These are phyloP conservation scores for Capitella teleta DNA, from an alignment of 1,140 invertebrate species.

Conservation along the genomic window DNA sequence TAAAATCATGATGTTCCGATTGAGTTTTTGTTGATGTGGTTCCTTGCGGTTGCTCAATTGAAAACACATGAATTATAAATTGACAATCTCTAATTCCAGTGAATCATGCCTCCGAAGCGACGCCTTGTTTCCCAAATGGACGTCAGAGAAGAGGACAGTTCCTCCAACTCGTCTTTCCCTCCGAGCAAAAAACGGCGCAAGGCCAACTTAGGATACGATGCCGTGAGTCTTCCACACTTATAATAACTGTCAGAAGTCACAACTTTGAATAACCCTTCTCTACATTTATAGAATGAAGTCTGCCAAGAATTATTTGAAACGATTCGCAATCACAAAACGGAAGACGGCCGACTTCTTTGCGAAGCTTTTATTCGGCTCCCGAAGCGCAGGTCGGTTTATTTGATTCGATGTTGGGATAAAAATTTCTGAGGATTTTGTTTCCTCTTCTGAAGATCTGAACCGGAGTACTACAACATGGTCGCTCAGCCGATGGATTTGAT, in stretches of 20 bases:
- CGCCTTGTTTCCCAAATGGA: no score
- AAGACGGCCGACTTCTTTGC: slow-evolving; percentile 79
- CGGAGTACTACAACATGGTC: slow-evolving; percentile 53
- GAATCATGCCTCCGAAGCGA: no score
- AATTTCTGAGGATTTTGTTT: neutral
- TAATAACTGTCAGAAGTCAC: neutral
- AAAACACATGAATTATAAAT: no score
- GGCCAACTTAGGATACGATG: no score
- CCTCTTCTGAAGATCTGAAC: slow-evolving; percentile 32
- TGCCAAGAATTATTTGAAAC: slow-evolving; percentile 87
- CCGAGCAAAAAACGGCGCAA: no score
- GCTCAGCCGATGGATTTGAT: slow-evolving; percentile 84
- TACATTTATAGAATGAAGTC: slow-evolving; percentile 50
- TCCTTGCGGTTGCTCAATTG: no score
- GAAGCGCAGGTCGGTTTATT: slow-evolving; percentile 55
- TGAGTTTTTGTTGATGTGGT: no score
- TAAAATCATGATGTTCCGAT: no score
- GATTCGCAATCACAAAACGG: slow-evolving; percentile 79
- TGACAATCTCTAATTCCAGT: no score
- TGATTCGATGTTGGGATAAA: neutral
- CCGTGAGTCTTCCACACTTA: no score
- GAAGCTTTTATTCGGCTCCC: slow-evolving; percentile 89
- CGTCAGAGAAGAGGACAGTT: no score
- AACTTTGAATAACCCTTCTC: neutral
- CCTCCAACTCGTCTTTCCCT: no score